These are phyloP conservation scores for Aphaenogaster ashmeadi DNA, from an alignment of 1,140 invertebrate species.

Conservation along the genomic window DNA sequence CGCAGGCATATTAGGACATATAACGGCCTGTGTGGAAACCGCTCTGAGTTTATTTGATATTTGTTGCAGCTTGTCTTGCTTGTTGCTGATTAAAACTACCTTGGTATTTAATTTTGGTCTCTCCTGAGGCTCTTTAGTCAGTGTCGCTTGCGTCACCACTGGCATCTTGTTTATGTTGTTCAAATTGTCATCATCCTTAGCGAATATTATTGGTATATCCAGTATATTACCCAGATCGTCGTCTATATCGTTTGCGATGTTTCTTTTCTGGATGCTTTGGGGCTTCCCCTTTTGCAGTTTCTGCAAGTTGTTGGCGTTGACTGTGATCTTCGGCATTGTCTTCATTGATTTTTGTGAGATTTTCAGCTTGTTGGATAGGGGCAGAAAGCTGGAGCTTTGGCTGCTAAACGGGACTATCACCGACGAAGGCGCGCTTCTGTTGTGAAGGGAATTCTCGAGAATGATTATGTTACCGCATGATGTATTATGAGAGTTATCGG, in stretches of 20 bases:
- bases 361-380: conserved; percentile 75
- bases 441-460: conserved; percentile 72
- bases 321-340: conserved; percentile 85
- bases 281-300: conserved; percentile 70
- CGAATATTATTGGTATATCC: conserved; percentile 90
- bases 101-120: conserved; percentile 78
- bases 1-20: conserved; percentile 66
- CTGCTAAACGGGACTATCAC: conserved; percentile 74
- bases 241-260: conserved; percentile 83
- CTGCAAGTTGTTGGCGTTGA: conserved; percentile 75
- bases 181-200: conserved; percentile 89
- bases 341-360: conserved; percentile 78
- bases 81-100: conserved; percentile 83
- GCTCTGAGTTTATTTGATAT: conserved; percentile 71
- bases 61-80: conserved; percentile 79
- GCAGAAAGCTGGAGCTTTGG: conserved; percentile 74
- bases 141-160: conserved; percentile 68
- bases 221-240: conserved; percentile 89
- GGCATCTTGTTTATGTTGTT: conserved; percentile 80
- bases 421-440: conserved; percentile 66
- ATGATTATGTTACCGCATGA: conserved; percentile 74
- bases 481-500: conserved; percentile 69
- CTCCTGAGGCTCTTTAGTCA: conserved; percentile 66
- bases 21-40: conserved; percentile 80
- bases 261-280: conserved; percentile 66